A percentile compares a stretch with the other conserved stretches of the same genome.
These are phyloP conservation scores for Calosoma granatense DNA, from an alignment of 1,140 invertebrate genomes.

Conservation along the genomic window DNA sequence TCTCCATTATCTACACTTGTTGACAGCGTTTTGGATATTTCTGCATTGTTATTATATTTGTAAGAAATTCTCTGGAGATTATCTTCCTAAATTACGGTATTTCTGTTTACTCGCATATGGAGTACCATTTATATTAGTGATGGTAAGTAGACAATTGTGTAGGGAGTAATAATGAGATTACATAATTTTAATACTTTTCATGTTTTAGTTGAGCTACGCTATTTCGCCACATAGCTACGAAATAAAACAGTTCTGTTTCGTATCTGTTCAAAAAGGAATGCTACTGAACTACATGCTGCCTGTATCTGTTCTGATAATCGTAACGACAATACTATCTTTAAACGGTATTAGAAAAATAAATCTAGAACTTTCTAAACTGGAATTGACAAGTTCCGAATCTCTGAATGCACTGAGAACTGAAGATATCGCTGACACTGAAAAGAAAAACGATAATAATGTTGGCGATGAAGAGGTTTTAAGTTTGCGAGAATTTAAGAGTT, in stretches of 20 bases:
- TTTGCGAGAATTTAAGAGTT: conserved; percentile 28
- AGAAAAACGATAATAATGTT: conserved; percentile 24
- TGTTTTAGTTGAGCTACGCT: conserved; percentile 47
- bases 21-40: conserved; percentile 55
- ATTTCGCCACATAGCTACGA: conserved; percentile 55
- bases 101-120: conserved; percentile 43
- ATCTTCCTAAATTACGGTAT: conserved; percentile 33
- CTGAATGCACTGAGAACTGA: conserved; percentile 26
- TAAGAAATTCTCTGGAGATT: conserved; percentile 30
- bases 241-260: conserved; percentile 58
- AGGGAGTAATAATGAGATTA: conserved; percentile 11
- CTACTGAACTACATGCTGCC: conserved; percentile 60
- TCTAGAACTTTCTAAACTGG: conserved; percentile 30
- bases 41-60: conserved; percentile 38
- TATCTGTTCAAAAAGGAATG: conserved; percentile 61
- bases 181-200: not conserved
- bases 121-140: conserved; percentile 41
- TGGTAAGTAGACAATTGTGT: conserved; percentile 37
- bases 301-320: conserved; percentile 50
- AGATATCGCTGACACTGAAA: conserved; percentile 34
- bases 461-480: conserved; percentile 26
- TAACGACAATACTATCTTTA: conserved; percentile 39
- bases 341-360: conserved; percentile 33
- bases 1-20: conserved; percentile 56
- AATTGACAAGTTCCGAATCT: conserved; percentile 28